Evolutionary conservation across 2,797 vertebrate species (phyloP), one percentile per base, ranked within the genome.

Genomic region (Cirrhinus molitorella): DNA sequence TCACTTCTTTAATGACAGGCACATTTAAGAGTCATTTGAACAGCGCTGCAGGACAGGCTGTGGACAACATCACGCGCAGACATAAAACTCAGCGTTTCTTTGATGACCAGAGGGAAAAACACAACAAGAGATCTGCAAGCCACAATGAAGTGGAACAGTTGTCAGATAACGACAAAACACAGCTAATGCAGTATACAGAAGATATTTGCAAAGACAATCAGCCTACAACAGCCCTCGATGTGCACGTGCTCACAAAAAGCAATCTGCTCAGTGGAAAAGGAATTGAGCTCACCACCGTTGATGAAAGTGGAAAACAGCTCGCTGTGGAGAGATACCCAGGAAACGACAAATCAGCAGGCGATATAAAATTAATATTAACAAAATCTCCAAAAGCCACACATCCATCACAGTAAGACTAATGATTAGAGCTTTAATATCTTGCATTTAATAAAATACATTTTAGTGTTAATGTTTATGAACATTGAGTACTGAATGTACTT

Each of bases 211-310:
- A 83, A 31, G 28, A 40, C 0, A 8, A 84, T 31, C 79, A 43
- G 10, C 79, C 84, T 10, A 40, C 65, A 9, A 67, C 77, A 66
- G 83, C 70, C 11, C 25, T 89, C 0, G 85, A 89, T 34, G 19
- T 87, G 10, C 59, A 75, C 14, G 63, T 83, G 13, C 85, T 89
- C 71, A 87, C 88, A 28, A 85, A 86, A 31, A 86, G 80, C 71
- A 81, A 71, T 28, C 63, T 89, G 21, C 71, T 89, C 0, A 0
- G 40, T 7, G 88, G 88, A 45, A 89, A 83, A 83, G 86, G 86
- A 66, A 83, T 87, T 78, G 8, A 19, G 19, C 17, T 89, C 9
- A 40, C 28, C 0, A 73, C 76, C 1, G 0, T 85, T 11, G 84
- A 89, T 55, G 40, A 83, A 71, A 40, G 79, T 4, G 83, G 88